Evolutionary conservation across 2,113 vertebrate species (phyloP).

Genomic region (Caracal caracal): DNA sequence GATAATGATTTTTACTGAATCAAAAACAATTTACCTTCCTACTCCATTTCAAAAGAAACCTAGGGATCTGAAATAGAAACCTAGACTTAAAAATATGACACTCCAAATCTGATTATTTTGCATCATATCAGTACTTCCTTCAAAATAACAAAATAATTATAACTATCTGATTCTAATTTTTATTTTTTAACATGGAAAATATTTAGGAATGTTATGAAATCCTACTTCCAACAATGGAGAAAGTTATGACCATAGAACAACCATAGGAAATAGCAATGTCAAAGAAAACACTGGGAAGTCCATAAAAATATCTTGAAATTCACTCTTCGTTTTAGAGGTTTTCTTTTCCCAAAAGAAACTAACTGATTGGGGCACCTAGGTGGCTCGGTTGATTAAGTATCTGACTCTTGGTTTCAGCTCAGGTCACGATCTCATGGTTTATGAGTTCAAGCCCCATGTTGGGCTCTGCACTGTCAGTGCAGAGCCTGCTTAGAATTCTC

Average conservation of each 20-base stretch:
- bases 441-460: too few species aligned
- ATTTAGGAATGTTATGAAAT: conserved; percentile 50
- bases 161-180: conserved; percentile 5
- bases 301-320: conserved; percentile 3
- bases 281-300: conserved; percentile 39
- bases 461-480: too few species aligned
- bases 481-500: too few species aligned
- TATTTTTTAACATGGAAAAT: conserved; percentile 30
- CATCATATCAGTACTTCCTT: not conserved
- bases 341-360: not conserved
- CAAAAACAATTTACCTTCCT: not conserved
- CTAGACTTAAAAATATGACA: not conserved
- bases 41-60: conserved; percentile 2
- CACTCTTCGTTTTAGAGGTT: not conserved
- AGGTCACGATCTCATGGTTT: too few species aligned
- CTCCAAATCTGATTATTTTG: not conserved
- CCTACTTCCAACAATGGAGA: not conserved
- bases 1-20: not conserved
- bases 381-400: too few species aligned
- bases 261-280: conserved; percentile 8
- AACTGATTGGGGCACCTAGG: not conserved
- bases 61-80: not conserved
- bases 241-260: conserved; percentile 14
- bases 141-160: conserved; percentile 19
- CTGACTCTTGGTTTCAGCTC: too few species aligned